Evolutionary conservation across 2,888 invertebrate species (phyloP).

Genomic region (Pardosa pseudoannulata): DNA sequence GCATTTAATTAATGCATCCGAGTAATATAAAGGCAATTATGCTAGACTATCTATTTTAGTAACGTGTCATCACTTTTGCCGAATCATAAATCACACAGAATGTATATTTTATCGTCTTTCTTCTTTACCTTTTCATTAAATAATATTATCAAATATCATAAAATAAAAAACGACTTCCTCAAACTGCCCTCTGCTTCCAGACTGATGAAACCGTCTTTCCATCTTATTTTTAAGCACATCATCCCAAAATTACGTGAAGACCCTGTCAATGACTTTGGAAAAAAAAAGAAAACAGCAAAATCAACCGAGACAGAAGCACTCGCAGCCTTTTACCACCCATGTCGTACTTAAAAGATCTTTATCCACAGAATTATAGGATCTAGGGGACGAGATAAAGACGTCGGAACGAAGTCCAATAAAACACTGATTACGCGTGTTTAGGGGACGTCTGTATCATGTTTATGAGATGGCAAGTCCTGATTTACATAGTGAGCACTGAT

Average conservation of each 20-base stretch:
- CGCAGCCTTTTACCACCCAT: conserved; percentile 48
- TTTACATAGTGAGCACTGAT: conserved; percentile 23
- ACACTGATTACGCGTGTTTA: conserved; percentile 68
- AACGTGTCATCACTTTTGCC: no score
- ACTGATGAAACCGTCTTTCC: not conserved
- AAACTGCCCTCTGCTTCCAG: not conserved
- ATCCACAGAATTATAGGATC: conserved; percentile 29
- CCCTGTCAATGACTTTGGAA: not conserved
- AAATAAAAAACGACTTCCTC: not conserved
- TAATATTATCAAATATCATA: no score
- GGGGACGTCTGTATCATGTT: conserved; percentile 58
- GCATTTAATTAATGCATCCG: no score
- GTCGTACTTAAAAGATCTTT: conserved; percentile 41
- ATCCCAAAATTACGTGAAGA: not conserved
- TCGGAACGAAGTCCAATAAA: conserved; percentile 61
- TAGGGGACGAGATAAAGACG: conserved; percentile 59
- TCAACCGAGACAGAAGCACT: not conserved
- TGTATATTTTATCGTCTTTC: no score
- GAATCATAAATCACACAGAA: no score
- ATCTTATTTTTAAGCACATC: not conserved
- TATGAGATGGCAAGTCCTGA: conserved; percentile 31
- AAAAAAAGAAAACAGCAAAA: no score
- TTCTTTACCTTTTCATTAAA: no score
- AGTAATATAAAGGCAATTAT: no score
- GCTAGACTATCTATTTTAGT: no score